These are phyloP conservation scores for Hiodon alosoides DNA, from an alignment of 2,113 vertebrate genomes.

Conservation along the genomic window DNA sequence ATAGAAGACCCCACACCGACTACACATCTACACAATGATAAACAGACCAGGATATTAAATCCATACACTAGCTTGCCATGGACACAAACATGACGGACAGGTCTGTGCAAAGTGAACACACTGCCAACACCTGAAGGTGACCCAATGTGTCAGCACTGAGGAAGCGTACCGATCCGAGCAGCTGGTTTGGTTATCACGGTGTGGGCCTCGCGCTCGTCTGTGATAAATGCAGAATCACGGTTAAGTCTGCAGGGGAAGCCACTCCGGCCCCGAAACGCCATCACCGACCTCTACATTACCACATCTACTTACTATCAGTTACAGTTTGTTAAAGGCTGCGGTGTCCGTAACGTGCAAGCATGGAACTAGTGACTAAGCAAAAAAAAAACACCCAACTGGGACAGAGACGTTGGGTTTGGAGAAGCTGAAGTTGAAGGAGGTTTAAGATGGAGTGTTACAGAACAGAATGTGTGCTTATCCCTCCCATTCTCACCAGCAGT, in stretches of 20 bases:
- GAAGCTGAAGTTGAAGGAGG: not conserved
- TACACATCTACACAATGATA: too few relatives aligned
- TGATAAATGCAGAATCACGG: constrained; percentile 11
- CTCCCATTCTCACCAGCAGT: constrained; percentile 22
- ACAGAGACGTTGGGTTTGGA: not conserved
- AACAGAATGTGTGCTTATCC: not conserved
- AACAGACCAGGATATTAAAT: too few relatives aligned
- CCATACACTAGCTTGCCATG: too few relatives aligned
- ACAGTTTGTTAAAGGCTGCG: too few relatives aligned
- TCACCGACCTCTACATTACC: too few relatives aligned
- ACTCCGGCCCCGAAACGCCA: not conserved
- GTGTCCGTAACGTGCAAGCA: too few relatives aligned
- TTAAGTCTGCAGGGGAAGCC: not conserved
- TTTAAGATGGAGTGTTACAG: not conserved
- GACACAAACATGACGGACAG: too few relatives aligned
- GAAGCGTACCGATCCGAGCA: constrained; percentile 23
- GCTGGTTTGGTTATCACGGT: constrained; percentile 17
- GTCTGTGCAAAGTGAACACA: not conserved
- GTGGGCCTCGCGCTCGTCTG: constrained; percentile 15
- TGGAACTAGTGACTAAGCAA: too few relatives aligned
- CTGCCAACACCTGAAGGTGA: not conserved
- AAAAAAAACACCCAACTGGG: too few relatives aligned
- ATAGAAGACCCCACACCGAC: too few relatives aligned
- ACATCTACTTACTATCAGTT: too few relatives aligned
- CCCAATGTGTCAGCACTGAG: not conserved